Evolutionary conservation across 2,888 invertebrate genomes (phyloP).

Genomic region (Diloba caeruleocephala): DNA sequence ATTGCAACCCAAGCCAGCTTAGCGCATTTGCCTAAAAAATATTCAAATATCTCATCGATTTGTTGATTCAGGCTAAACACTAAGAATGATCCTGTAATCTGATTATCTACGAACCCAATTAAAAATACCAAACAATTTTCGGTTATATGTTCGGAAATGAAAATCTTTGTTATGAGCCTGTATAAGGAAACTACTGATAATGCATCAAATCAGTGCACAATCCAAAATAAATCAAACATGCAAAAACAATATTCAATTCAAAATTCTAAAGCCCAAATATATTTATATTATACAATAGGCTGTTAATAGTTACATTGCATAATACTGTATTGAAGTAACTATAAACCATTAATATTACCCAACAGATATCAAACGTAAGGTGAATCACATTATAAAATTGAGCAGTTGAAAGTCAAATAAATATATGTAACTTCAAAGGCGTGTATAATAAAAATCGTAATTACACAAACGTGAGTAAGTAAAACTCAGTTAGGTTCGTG

Average conservation of each 20-base stretch:
- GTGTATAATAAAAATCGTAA: slow-evolving; percentile 38
- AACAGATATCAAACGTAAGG: slow-evolving; percentile 35
- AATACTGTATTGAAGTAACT: slow-evolving; percentile 19
- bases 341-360: slow-evolving; percentile 16
- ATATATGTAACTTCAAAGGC: slow-evolving; percentile 42
- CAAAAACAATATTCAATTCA: slow-evolving; percentile 27
- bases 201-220: slow-evolving; percentile 21
- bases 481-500: slow-evolving; percentile 11
- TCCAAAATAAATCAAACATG: slow-evolving; percentile 32
- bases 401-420: slow-evolving; percentile 42
- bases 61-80: background rate
- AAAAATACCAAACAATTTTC: background rate
- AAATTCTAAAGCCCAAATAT: slow-evolving; percentile 14
- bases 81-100: background rate
- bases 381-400: slow-evolving; percentile 37
- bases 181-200: slow-evolving; percentile 4
- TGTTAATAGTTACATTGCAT: slow-evolving; percentile 24
- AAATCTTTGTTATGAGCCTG: too few relatives aligned
- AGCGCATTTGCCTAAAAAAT: too few relatives aligned
- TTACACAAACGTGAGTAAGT: slow-evolving; percentile 37
- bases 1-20: too few relatives aligned
- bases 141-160: background rate
- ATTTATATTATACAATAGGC: slow-evolving; percentile 1
- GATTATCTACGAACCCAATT: slow-evolving; percentile 14
- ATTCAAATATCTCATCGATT: background rate